Evolutionary conservation across 2,113 vertebrate genomes (phyloP).

Genomic region (Helogale parvula): DNA sequence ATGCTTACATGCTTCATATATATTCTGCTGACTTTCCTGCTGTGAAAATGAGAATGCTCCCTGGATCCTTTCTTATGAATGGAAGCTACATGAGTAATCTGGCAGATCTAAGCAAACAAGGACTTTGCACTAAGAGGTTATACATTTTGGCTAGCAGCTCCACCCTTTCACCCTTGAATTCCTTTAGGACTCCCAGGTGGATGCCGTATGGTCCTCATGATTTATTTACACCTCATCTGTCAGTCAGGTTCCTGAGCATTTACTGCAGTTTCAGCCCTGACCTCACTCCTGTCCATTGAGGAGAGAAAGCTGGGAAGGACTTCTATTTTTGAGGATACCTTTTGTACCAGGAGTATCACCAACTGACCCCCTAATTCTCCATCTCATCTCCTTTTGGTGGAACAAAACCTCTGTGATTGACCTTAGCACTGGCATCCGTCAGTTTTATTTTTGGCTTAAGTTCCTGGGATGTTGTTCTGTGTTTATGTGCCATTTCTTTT

Average conservation of each 20-base stretch:
- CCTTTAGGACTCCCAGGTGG: conserved; percentile 67
- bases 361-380: background rate
- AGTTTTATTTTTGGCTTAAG: conserved; percentile 66
- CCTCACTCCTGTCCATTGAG: background rate
- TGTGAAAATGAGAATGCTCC: conserved; percentile 46
- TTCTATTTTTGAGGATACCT: background rate
- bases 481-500: conserved; percentile 52
- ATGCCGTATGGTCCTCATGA: conserved; percentile 70
- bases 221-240: conserved; percentile 72
- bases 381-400: conserved; percentile 4
- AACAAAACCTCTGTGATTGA: conserved; percentile 17
- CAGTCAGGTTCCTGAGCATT: conserved; percentile 38
- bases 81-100: conserved; percentile 37
- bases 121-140: conserved; percentile 75
- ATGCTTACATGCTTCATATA: background rate
- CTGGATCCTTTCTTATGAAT: conserved; percentile 70
- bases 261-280: background rate
- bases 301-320: background rate
- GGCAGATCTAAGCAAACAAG: conserved; percentile 44
- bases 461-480: conserved; percentile 32
- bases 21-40: background rate
- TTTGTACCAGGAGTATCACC: background rate
- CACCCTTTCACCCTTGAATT: conserved; percentile 75
- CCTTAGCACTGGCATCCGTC: background rate
- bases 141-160: conserved; percentile 64